Base-by-base conservation (phyloP, 1,140 invertebrate species). In the Drosophila melanica region DNA sequence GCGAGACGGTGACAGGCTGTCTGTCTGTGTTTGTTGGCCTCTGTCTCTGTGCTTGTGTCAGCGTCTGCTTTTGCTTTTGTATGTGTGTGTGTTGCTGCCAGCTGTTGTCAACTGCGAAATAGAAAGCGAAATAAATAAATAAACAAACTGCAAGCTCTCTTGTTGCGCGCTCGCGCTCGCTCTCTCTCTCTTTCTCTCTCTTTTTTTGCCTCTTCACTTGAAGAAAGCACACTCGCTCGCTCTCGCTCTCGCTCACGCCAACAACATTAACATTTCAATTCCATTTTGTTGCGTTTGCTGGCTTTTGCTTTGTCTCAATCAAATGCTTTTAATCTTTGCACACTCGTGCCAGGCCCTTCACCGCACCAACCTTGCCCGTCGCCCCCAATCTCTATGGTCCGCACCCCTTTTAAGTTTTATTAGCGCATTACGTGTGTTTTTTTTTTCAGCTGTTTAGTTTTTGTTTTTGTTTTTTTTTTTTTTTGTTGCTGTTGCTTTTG, bases 301-400 rank as follows among this genome's bases (percentile, higher is more conserved):
- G 64, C 39, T 65, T 77, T 62, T 55, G 72, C 84, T 89, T 87
- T 87, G 81, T 85, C 70, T 89, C 76, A 89, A 89, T 82, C 66
- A 86, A 87, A 82, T 37, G 60, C 65, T 77, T 77, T 86, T 87
- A 86, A 86, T 86, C 82, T 87, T 87, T 79, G 75, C 74, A 77
- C 80, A 62, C 77, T 50, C 60, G 53, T 64, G 54, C 44, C 79
- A 62, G 20, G 53, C 62, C 68, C 50, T 48, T 50, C 14, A n/a
- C 64, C 71, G 30, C 50, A 20, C 7, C 47, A 18, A 4, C 39
- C 44, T n/a, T 45, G 8, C 48, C 37, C 48, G 18, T 42, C 30
- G 10, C 42, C n/a, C 0, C 20, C 3, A 30, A 8, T 12, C 63
- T 2, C 39, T 27, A 60, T 14, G 18, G 37, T 27, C 14, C 44